Base-by-base conservation (phyloP, 2,797 vertebrate genomes). In the Peromyscus eremicus region DNA sequence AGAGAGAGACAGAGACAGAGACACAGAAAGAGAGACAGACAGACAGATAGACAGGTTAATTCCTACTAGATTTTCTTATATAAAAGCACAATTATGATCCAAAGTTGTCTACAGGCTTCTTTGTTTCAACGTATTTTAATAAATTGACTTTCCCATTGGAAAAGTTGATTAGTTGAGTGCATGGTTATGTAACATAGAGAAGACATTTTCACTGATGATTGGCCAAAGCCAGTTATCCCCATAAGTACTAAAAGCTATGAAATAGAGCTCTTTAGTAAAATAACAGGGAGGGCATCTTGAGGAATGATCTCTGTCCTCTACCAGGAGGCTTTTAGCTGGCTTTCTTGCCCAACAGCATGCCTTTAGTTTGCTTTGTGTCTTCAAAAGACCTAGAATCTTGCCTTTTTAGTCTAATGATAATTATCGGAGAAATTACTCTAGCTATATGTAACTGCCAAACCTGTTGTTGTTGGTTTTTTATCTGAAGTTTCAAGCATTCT, bases 21-120 rank as follows among this genome's bases (percentile, higher is more conserved):
- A 52, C 8, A 3, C 5, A 3, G 6, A 25, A 1, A 76, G 12
- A 29, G 1, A 46, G 12, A 52, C 8, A 60, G 11, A 23, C 2
- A 57, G 21, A 4, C 2, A 4, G 6, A 27, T 7, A 76, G 5
- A 29, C 4, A 46, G 25, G 19, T 7, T 17, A 80, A 55, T 5
- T 68, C 3, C 32, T 66, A 46, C 73, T 21, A 89, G 77, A 23
- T 0, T 0, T 62, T 66, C 19, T 46, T 79, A 66, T 79, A 2
- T 80, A 70, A 57, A 4, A 60, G 43, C 12, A 85, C 10, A 71
- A 12, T 27, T 3, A 32, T 29, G 13, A 4, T 77, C 37, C 25
- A 89, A 68, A 68, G 12, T 49, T 17, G 32, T 43, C 60, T 29
- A 66, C 62, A 29, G 0, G 57, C 3, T 46, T 92, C 49, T 16